Base-by-base conservation (phyloP, 1,140 invertebrate genomes). In the Pseudomyrmex sp. region DNA sequence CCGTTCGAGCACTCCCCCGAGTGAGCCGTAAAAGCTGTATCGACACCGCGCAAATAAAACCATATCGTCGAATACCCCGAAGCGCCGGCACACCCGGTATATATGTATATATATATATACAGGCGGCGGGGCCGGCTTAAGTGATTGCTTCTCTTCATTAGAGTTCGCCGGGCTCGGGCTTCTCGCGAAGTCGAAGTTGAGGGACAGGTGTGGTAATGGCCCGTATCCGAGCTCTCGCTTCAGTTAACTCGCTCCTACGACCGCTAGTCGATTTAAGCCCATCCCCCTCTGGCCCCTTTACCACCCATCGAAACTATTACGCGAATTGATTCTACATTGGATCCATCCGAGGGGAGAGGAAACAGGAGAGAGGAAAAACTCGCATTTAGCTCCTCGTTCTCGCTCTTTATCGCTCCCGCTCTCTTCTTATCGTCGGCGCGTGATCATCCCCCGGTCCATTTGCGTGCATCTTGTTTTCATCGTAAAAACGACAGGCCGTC, bases 91-190 rank as follows among this genome's bases (percentile, higher is more conserved):
- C 76, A 89, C 82, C 68, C 48, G 72, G 65, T 72, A 80, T 88
- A 74, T 26, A 23, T n/a, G n/a, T 23, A 23, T 23, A 26, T 26
- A 26, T 26, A 26, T 26, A 26, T 77, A 89, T 1, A 88, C 84
- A 35, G 4, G 5, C 35, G 35, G 35, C 35, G 35, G 82, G 84
- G 13, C 62, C 59, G 35, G 88, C 89, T 91, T 92, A 93, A 93
- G 92, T 93, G 92, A 93, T 93, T 93, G 92, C 90, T 93, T 93
- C 92, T 93, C 91, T 93, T 93, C 92, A 93, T 92, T 93, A 93
- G 86, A 85, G 70, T 70, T 68, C 44, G 18, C 35, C 72, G 26
- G 62, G 58, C 79, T 82, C 66, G 82, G 35, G 35, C 63, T 63
- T 58, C 83, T 58, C 46, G 26, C 23, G 48, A 63, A 66, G 59